These are phyloP conservation scores for Melanerpes aurifrons DNA, from an alignment of 2,113 vertebrate species.

Conservation along the genomic window DNA sequence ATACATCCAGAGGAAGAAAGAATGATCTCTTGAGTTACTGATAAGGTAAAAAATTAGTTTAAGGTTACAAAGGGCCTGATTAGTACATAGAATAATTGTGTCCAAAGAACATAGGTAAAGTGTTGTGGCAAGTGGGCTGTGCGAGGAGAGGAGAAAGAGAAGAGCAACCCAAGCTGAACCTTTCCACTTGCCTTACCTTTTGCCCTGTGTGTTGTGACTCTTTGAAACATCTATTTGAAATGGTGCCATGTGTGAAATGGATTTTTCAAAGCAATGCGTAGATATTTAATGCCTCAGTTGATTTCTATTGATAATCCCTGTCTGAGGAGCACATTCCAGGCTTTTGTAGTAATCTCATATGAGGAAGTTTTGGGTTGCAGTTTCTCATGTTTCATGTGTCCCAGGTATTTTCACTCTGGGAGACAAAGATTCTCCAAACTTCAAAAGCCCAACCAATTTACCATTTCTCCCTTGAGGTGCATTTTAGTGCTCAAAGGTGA, in stretches of 20 bases:
- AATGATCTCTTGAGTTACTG: background rate
- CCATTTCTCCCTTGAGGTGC: background rate
- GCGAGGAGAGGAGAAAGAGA: background rate
- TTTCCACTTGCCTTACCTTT: background rate
- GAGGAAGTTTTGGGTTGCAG: background rate
- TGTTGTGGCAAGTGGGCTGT: background rate
- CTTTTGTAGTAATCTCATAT: background rate
- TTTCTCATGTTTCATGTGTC: background rate
- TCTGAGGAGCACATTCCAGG: background rate
- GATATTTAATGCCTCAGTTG: background rate
- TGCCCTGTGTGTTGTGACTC: background rate
- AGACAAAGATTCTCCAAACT: background rate
- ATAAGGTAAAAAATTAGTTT: background rate
- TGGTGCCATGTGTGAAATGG: background rate
- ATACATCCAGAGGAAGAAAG: background rate
- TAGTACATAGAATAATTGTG: background rate
- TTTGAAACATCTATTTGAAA: background rate
- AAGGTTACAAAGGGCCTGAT: background rate
- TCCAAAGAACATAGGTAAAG: background rate
- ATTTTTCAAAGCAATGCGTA: background rate
- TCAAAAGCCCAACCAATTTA: background rate
- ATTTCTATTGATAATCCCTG: background rate
- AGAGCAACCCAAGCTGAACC: background rate
- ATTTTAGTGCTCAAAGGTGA: background rate
- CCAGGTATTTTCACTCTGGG: background rate